Evolutionary conservation across 2,113 vertebrate genomes (phyloP), one percentile per base, ranked within the genome.

Genomic region (Stigmatopora nigra): DNA sequence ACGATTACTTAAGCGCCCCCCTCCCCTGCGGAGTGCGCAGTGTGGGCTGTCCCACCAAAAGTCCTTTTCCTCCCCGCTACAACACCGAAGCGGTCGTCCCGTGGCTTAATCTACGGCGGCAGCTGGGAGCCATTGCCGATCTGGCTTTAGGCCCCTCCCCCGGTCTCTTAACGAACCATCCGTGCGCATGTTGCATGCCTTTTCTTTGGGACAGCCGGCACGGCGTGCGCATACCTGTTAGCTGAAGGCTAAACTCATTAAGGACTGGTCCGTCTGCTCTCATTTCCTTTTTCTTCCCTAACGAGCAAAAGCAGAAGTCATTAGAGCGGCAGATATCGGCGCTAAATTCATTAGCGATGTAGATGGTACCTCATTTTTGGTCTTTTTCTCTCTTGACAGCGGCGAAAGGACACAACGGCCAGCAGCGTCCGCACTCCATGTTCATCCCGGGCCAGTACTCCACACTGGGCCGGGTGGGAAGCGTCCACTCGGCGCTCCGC

Each of bases 381-480:
- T 68, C 70, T 44, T 58, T 64, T 90, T 78, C 75, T 76, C 83
- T 82, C 49, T n/a, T 61, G 19, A 38, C 89, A 86, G 88, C 90
- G 49, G 89, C 83, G 65, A 81, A 86, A 77, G 89, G 91, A 85
- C 91, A 90, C 5, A 82, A 87, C 1, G 89, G 89, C 70, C 93
- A 93, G 60, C 88, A 88, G 15, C 89, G 92, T 48, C 90, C 93
- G 2, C 93, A 92, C 80, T 94, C 92, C 0, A 87, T 91, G 86
- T 93, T 91, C 85, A 77, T 92, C 76, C 93, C 94, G 0, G 95
- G 94, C 63, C 91, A 92, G 80, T 96, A 85, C 84, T 93, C 92
- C 36, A 94, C 93, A 0, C 79, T 97, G 74, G 94, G 91, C 64
- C 89, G 93, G 78, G 87, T 91, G 0, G 92, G 91, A 25, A 92